Evolutionary conservation across 2,797 vertebrate species (phyloP).

Genomic region (Lithobates sylvaticus): DNA sequence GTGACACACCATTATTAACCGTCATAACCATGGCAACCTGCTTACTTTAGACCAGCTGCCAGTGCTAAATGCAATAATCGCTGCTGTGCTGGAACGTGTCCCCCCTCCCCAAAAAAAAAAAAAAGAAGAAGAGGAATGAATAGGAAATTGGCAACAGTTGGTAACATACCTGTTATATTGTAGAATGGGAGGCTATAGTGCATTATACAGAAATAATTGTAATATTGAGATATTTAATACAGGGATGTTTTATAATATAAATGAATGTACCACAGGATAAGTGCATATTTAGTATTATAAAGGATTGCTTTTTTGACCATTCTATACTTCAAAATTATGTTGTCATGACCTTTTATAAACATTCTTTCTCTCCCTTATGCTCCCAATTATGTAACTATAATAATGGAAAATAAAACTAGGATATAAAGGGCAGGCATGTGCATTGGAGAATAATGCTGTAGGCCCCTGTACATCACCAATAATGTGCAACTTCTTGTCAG

Average conservation of each 20-base stretch:
- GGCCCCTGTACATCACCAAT: too few relatives aligned
- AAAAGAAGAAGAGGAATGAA: not conserved
- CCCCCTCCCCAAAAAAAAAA: not conserved
- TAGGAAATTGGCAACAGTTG: not conserved
- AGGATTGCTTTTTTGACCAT: not conserved
- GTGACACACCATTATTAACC: conserved; percentile 27
- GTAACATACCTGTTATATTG: not conserved
- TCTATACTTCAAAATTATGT: not conserved
- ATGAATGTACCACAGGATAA: not conserved
- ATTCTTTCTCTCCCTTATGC: too few relatives aligned
- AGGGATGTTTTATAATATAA: not conserved
- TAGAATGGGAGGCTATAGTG: not conserved
- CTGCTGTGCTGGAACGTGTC: not conserved
- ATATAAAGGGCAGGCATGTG: too few relatives aligned
- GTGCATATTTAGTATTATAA: not conserved
- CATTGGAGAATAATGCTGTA: too few relatives aligned
- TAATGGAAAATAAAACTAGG: too few relatives aligned
- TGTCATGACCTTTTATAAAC: not conserved
- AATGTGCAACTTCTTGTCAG: too few relatives aligned
- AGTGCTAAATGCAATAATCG: conserved; percentile 11
- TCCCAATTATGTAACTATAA: too few relatives aligned
- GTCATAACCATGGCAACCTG: conserved; percentile 42
- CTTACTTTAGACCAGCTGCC: conserved; percentile 15
- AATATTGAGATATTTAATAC: not conserved
- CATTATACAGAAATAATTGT: too few relatives aligned